Conservation (phyloP, 2,113 vertebrate genomes). For the Mugil cephalus region DNA sequence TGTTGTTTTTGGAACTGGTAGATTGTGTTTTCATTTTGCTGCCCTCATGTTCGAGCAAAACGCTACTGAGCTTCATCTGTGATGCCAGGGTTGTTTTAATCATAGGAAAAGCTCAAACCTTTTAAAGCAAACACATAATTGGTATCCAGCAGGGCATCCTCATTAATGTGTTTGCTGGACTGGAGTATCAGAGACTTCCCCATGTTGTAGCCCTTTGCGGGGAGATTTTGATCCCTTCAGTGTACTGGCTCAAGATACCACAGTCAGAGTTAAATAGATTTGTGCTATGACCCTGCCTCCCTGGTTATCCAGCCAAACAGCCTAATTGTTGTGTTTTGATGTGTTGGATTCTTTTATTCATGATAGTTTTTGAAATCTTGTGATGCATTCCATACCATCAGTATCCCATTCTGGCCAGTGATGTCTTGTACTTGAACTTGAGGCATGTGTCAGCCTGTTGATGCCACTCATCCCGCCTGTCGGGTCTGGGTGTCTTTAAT, state of each 20-base stretch:
- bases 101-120: slow-evolving; percentile 44
- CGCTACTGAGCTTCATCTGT: slow-evolving; percentile 13
- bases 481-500: slow-evolving; percentile 67
- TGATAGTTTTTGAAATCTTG: background rate
- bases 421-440: slow-evolving; percentile 25
- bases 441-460: slow-evolving; percentile 31
- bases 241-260: slow-evolving; percentile 20
- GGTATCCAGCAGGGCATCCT: slow-evolving; percentile 54
- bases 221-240: slow-evolving; percentile 27
- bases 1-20: slow-evolving; percentile 29
- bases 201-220: slow-evolving; percentile 19
- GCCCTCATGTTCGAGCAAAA: slow-evolving; percentile 20
- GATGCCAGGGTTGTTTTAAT: slow-evolving; percentile 39
- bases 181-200: slow-evolving; percentile 26
- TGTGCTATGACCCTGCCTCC: slow-evolving; percentile 3
- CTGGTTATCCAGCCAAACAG: slow-evolving; percentile 10
- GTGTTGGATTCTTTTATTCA: slow-evolving; percentile 35
- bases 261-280: slow-evolving; percentile 41
- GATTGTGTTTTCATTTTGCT: slow-evolving; percentile 42
- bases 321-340: slow-evolving; percentile 20
- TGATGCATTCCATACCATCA: slow-evolving; percentile 12
- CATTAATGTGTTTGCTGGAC: slow-evolving; percentile 33
- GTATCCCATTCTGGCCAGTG: background rate
- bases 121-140: slow-evolving; percentile 51
- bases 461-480: slow-evolving; percentile 36